Percentiles rank a stretch among this genome's conserved stretches.
Evolutionary conservation across 2,888 invertebrate genomes (phyloP).

Genomic region (Ormia ochracea): DNA sequence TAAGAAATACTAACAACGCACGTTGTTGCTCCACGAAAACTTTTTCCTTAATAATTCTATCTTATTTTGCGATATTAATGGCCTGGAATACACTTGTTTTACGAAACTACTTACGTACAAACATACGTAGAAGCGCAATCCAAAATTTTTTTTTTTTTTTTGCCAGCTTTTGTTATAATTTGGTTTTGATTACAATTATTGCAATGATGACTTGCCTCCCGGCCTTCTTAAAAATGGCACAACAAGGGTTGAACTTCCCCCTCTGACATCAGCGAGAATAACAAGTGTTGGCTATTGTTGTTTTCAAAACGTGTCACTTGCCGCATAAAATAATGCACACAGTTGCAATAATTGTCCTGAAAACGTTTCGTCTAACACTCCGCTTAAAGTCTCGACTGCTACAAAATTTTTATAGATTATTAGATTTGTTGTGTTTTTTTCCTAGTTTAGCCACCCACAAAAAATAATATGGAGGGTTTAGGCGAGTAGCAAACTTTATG

Average conservation of each 20-base stretch:
- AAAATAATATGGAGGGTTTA: constrained; percentile 14
- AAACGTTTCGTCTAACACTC: not conserved
- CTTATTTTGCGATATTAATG: constrained; percentile 39
- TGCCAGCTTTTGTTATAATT: constrained; percentile 68
- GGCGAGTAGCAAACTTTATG: constrained; percentile 42
- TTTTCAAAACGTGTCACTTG: constrained; percentile 43
- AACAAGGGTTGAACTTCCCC: constrained; percentile 56
- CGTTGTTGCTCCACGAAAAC: not conserved
- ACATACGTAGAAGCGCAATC: constrained; percentile 13
- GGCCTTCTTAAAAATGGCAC: not conserved
- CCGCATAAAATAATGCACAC: constrained; percentile 23
- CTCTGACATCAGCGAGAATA: not conserved
- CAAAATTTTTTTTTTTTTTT: constrained; percentile 3
- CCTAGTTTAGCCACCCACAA: constrained; percentile 33
- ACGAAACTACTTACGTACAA: not conserved
- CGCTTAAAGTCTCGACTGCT: constrained; percentile 23
- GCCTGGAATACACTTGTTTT: constrained; percentile 50
- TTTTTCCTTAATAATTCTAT: constrained; percentile 9
- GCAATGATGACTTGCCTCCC: constrained; percentile 53
- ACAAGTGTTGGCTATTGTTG: constrained; percentile 64
- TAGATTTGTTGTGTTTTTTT: constrained; percentile 47
- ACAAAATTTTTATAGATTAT: constrained; percentile 60
- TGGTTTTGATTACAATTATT: constrained; percentile 75
- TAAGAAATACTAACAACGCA: constrained; percentile 6
- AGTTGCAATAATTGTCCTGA: constrained; percentile 50